phyloP scores from a whole-genome alignment of 53 echinoderm and acorn worm species.

The Paelopatides confundens region DNA sequence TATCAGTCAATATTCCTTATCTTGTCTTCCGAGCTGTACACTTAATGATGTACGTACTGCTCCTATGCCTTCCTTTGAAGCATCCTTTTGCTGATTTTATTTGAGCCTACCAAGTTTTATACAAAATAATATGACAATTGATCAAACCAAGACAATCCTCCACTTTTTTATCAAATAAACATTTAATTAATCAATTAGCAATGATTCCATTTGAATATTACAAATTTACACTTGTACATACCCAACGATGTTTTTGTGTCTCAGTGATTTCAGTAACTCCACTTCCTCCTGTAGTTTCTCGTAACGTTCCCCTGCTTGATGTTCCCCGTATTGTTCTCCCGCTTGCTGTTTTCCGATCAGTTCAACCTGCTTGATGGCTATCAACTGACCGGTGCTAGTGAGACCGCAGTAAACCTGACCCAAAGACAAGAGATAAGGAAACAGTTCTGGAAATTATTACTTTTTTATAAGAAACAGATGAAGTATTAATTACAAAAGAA shows the following conservation, averaged over 20 bases:
- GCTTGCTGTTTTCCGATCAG: conserved; percentile 86
- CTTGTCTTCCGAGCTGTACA: too few species aligned
- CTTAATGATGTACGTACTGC: too few species aligned
- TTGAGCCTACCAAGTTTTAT: too few species aligned
- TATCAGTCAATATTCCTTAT: too few species aligned
- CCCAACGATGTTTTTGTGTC: conserved; percentile 96
- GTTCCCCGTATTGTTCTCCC: conserved; percentile 76
- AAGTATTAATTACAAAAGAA: too few species aligned
- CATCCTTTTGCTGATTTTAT: too few species aligned
- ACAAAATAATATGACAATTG: too few species aligned
- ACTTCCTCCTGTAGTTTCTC: conserved; percentile 96
- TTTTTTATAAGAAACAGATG: too few species aligned
- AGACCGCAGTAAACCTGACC: conserved; percentile 88
- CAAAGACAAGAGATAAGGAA: not conserved
- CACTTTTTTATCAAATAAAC: not conserved
- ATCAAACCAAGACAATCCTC: too few species aligned
- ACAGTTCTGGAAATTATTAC: not conserved
- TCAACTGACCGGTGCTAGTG: conserved; percentile 89
- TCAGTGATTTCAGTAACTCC: conserved; percentile 87
- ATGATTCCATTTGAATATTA: too few species aligned
- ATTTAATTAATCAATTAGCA: not conserved
- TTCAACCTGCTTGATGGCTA: conserved; percentile 91
- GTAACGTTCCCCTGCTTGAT: conserved; percentile 86
- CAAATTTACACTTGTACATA: conserved; percentile 38
- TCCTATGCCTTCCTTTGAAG: too few species aligned